Evolutionary conservation across 2,888 invertebrate species (phyloP).

Genomic region (Drosophila rubida): DNA sequence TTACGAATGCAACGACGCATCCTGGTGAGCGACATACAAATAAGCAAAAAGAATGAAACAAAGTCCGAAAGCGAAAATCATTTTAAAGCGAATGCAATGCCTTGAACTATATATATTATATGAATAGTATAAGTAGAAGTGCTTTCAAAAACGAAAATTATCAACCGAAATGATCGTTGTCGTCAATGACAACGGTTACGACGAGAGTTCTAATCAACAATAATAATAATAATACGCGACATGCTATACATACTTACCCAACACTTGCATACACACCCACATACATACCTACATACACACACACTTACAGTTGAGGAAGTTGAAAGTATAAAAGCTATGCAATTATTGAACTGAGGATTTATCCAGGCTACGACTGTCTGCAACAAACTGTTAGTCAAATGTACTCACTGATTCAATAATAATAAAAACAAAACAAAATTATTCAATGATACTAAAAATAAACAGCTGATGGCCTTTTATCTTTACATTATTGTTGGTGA

Average conservation of each 20-base stretch:
- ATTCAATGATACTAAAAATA: slow-evolving; percentile 56
- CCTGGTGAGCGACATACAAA: slow-evolving; percentile 59
- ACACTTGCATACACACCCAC: slow-evolving; percentile 10
- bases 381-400: slow-evolving; percentile 65
- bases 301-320: slow-evolving; percentile 34
- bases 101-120: slow-evolving; percentile 59
- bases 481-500: neutral
- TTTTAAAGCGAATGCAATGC: slow-evolving; percentile 49
- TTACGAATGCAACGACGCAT: slow-evolving; percentile 59
- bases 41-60: slow-evolving; percentile 18
- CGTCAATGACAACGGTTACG: slow-evolving; percentile 61
- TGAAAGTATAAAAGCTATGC: too few relatives aligned
- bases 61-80: slow-evolving; percentile 47
- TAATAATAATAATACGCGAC: slow-evolving; percentile 35
- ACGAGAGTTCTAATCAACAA: slow-evolving; percentile 65
- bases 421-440: slow-evolving; percentile 52
- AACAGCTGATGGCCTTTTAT: slow-evolving; percentile 2
- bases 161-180: slow-evolving; percentile 68
- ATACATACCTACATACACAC: slow-evolving; percentile 18
- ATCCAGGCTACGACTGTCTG: slow-evolving; percentile 59
- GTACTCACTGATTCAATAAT: slow-evolving; percentile 72
- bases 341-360: slow-evolving; percentile 59
- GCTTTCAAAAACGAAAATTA: slow-evolving; percentile 60
- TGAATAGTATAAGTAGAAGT: slow-evolving; percentile 48
- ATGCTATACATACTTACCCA: slow-evolving; percentile 14